phyloP scores from a whole-genome alignment of 1,140 invertebrate species.

The Bombus balteatus region DNA sequence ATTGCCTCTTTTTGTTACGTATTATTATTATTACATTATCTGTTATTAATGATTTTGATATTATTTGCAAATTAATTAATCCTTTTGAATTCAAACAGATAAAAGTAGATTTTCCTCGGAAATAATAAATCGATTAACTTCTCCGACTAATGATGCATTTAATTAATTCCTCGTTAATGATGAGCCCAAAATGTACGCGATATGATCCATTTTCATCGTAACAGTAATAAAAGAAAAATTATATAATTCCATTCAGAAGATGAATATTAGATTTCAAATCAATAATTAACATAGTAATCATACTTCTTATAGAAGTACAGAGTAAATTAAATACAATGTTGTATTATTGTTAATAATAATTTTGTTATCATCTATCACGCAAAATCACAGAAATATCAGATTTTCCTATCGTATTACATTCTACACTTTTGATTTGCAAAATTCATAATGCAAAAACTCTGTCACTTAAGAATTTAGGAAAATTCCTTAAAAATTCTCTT shows the following conservation, averaged over 20 bases:
- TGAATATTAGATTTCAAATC: background rate
- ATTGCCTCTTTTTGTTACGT: background rate
- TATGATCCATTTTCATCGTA: background rate
- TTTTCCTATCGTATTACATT: too few species aligned
- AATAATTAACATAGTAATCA: background rate
- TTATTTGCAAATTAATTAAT: slow-evolving; percentile 1
- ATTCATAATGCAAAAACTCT: too few species aligned
- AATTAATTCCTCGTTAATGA: background rate
- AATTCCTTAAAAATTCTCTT: too few species aligned
- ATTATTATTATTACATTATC: background rate
- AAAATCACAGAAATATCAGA: too few species aligned
- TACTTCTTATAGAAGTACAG: too few species aligned
- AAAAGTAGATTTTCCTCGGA: background rate
- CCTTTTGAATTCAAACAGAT: background rate
- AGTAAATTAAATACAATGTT: too few species aligned
- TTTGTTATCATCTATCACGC: too few species aligned
- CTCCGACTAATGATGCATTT: background rate
- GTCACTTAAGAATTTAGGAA: too few species aligned
- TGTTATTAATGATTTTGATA: background rate
- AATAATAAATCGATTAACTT: background rate
- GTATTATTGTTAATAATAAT: too few species aligned
- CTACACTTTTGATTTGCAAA: too few species aligned
- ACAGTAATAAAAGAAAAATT: background rate
- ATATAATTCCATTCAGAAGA: background rate
- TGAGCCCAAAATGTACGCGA: background rate